These are phyloP conservation scores for Eretmocerus hayati DNA, from an alignment of 2,888 invertebrate genomes.

Conservation along the genomic window DNA sequence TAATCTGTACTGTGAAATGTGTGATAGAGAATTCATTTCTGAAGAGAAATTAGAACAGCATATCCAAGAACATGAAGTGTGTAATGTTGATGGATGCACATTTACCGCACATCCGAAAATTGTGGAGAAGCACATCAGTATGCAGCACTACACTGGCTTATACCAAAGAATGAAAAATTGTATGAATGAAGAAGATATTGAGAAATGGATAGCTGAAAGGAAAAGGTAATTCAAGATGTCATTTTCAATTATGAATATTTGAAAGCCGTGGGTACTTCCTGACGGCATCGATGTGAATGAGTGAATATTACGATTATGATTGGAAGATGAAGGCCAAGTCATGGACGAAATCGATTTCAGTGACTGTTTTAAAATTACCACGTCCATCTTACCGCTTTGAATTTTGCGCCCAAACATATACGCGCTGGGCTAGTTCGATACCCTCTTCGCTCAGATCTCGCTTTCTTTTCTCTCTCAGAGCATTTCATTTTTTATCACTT, in stretches of 20 bases:
- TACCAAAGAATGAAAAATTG: conserved; percentile 70
- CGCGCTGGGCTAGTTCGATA: too few relatives aligned
- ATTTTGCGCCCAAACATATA: too few relatives aligned
- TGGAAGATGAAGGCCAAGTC: too few relatives aligned
- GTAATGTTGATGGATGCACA: conserved; percentile 73
- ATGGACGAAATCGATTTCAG: too few relatives aligned
- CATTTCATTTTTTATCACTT: too few relatives aligned
- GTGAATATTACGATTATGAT: too few relatives aligned
- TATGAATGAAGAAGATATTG: conserved; percentile 73
- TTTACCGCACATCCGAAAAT: conserved; percentile 74
- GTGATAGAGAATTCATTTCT: conserved; percentile 67
- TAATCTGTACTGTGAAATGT: conserved; percentile 63
- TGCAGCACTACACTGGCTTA: conserved; percentile 79
- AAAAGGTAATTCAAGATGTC: conserved; percentile 49
- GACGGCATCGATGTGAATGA: too few relatives aligned
- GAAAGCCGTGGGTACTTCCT: too few relatives aligned
- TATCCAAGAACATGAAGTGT: conserved; percentile 66
- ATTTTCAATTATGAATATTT: not conserved
- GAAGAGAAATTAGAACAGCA: conserved; percentile 59
- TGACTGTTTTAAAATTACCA: too few relatives aligned
- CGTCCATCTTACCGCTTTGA: too few relatives aligned
- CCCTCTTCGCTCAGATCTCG: too few relatives aligned
- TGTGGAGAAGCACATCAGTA: conserved; percentile 71
- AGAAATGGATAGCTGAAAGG: conserved; percentile 78
- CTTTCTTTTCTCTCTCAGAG: too few relatives aligned